Conservation (phyloP, 2,888 invertebrate species). For the Globia sparganii region DNA sequence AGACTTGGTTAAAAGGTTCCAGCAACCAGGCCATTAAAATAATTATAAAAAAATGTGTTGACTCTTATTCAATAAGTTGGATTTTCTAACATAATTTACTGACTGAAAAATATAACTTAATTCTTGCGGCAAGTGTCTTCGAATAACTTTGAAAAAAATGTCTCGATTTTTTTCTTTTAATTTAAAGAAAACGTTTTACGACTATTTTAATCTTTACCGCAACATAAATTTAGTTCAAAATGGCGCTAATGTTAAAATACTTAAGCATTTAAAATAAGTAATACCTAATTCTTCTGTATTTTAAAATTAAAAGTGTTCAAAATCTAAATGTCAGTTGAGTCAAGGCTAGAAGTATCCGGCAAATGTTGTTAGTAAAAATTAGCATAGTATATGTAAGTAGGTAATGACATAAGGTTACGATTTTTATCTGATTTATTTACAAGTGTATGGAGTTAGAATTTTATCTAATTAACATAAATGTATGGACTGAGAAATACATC, state of each 20-base stretch:
- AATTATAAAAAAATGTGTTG: no score
- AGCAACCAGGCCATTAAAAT: no score
- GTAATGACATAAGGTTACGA: conserved; percentile 21
- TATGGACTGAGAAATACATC: conserved; percentile 33
- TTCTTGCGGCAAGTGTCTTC: no score
- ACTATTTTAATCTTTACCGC: no score
- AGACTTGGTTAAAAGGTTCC: no score
- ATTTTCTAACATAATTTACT: no score
- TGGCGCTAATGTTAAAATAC: conserved; percentile 19
- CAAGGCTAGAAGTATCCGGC: conserved; percentile 47
- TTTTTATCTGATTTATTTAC: conserved; percentile 27
- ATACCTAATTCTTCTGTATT: conserved; percentile 3
- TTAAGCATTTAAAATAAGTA: not conserved
- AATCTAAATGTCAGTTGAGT: conserved; percentile 47
- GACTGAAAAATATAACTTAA: no score
- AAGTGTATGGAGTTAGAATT: conserved; percentile 4
- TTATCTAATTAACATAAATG: conserved; percentile 39
- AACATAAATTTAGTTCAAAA: no score
- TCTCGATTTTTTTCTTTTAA: no score
- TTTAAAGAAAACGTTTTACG: no score
- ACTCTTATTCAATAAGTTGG: no score
- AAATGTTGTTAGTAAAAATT: conserved; percentile 38
- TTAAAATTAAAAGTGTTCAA: conserved; percentile 13
- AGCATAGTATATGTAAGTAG: conserved; percentile 29
- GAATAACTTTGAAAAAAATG: no score